phyloP scores from a whole-genome alignment of 2,888 invertebrate species.

The Malacosoma neustria region DNA sequence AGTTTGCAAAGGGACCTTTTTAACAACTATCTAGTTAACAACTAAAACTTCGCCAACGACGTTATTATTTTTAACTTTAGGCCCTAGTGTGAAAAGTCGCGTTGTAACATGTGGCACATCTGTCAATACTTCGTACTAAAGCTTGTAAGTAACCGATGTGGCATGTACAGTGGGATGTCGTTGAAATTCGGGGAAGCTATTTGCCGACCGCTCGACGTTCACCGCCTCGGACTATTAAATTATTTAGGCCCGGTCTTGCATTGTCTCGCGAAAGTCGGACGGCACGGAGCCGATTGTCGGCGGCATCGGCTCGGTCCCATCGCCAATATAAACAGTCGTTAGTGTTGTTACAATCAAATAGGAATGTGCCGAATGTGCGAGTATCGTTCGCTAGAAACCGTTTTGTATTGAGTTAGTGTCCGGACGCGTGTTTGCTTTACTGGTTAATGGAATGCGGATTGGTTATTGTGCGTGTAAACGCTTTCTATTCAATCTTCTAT shows the following conservation, averaged over 20 bases:
- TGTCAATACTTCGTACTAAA: neutral
- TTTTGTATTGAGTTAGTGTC: conserved; percentile 54
- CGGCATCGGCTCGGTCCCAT: conserved; percentile 10
- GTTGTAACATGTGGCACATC: neutral
- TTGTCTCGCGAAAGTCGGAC: conserved; percentile 61
- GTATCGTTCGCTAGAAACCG: conserved; percentile 52
- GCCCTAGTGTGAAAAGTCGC: neutral
- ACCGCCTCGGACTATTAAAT: conserved; percentile 58
- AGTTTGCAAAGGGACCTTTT: neutral
- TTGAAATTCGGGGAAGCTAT: conserved; percentile 24
- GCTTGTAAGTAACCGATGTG: neutral
- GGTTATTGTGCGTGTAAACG: conserved; percentile 55
- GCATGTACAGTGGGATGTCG: neutral
- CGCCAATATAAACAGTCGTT: conserved; percentile 63
- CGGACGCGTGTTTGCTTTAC: conserved; percentile 60
- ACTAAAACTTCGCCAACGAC: neutral
- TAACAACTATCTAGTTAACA: neutral
- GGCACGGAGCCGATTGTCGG: no score
- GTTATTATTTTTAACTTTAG: neutral
- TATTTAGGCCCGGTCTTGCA: conserved; percentile 62
- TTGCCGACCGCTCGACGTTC: conserved; percentile 47
- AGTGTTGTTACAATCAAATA: conserved; percentile 51
- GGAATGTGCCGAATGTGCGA: conserved; percentile 45
- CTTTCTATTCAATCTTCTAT: conserved; percentile 56
- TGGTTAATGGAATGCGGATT: conserved; percentile 69